Evolutionary conservation across 2,797 vertebrate species (phyloP).

Genomic region (Coregonus ussuriensis): DNA sequence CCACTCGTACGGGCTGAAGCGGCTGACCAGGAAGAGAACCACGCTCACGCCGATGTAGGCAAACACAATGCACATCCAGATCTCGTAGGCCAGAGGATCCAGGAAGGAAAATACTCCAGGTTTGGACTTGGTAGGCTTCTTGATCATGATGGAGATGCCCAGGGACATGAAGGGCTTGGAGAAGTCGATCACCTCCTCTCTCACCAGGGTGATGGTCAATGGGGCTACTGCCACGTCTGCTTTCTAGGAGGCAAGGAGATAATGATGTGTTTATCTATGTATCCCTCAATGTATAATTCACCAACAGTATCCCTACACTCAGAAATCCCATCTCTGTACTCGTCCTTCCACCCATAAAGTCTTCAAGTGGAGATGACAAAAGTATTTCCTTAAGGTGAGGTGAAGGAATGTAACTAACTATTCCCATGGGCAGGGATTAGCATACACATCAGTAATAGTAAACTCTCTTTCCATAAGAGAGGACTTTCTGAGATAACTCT

Average conservation of each 20-base stretch:
- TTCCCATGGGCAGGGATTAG: neutral
- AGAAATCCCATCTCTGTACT: too few relatives aligned
- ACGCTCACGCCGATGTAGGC: constrained; percentile 98
- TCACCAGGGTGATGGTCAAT: constrained; percentile 93
- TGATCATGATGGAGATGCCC: constrained; percentile 98
- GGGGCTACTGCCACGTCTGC: constrained; percentile 94
- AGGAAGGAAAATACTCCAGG: constrained; percentile 96
- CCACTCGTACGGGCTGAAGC: constrained; percentile 82
- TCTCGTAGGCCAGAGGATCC: constrained; percentile 96
- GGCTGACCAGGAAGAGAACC: constrained; percentile 88
- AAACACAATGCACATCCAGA: constrained; percentile 99
- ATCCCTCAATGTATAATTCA: too few relatives aligned
- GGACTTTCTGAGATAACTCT: neutral
- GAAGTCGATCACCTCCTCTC: constrained; percentile 98
- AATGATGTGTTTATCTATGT: neutral
- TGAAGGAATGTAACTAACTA: neutral
- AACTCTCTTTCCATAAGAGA: neutral
- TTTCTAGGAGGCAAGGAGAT: constrained; percentile 74
- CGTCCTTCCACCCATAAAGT: too few relatives aligned
- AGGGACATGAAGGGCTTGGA: constrained; percentile 97
- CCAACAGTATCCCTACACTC: too few relatives aligned
- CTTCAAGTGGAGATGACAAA: too few relatives aligned
- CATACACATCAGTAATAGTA: neutral
- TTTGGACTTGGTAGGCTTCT: constrained; percentile 97
- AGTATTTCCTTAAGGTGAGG: neutral